Conservation (phyloP, 2,113 vertebrate genomes). For the Amphiprion ocellaris region DNA sequence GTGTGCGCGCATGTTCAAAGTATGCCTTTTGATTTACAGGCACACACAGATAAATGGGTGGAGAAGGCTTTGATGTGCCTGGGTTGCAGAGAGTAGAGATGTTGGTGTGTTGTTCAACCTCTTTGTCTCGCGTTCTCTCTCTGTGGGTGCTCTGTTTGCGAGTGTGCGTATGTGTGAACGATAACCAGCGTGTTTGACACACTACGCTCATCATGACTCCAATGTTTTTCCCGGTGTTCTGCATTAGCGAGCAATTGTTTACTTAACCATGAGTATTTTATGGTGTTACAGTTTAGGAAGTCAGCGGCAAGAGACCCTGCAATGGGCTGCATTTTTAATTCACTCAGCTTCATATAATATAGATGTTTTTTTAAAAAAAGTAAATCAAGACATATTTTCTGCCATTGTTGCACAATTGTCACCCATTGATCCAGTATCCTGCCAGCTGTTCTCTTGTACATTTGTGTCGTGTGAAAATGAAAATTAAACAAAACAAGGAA, state of each 20-base stretch:
- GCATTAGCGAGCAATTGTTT: slow-evolving; percentile 52
- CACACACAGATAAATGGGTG: slow-evolving; percentile 73
- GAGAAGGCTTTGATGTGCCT: slow-evolving; percentile 76
- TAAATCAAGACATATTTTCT: neutral
- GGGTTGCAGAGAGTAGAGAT: slow-evolving; percentile 53
- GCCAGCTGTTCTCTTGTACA: neutral
- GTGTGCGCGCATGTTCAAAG: slow-evolving; percentile 40
- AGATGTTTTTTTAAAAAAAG: neutral
- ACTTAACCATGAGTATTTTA: slow-evolving; percentile 29
- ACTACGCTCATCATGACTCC: slow-evolving; percentile 34
- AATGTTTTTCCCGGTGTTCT: slow-evolving; percentile 41
- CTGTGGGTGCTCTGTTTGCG: slow-evolving; percentile 41
- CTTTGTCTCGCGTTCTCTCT: slow-evolving; percentile 61
- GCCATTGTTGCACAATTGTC: neutral
- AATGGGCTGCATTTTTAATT: slow-evolving; percentile 13
- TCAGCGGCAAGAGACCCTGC: slow-evolving; percentile 3
- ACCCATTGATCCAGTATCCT: neutral
- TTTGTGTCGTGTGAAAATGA: neutral
- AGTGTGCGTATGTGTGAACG: slow-evolving; percentile 29
- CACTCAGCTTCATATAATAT: neutral
- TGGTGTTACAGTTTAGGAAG: slow-evolving; percentile 24
- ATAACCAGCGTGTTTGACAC: slow-evolving; percentile 63
- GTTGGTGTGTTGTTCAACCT: slow-evolving; percentile 71
- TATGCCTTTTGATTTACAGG: slow-evolving; percentile 77
- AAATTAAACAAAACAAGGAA: neutral